Evolutionary conservation across 2,797 vertebrate genomes (phyloP), one percentile per base, ranked within the genome.

Genomic region (Schizothorax lantsangensis): DNA sequence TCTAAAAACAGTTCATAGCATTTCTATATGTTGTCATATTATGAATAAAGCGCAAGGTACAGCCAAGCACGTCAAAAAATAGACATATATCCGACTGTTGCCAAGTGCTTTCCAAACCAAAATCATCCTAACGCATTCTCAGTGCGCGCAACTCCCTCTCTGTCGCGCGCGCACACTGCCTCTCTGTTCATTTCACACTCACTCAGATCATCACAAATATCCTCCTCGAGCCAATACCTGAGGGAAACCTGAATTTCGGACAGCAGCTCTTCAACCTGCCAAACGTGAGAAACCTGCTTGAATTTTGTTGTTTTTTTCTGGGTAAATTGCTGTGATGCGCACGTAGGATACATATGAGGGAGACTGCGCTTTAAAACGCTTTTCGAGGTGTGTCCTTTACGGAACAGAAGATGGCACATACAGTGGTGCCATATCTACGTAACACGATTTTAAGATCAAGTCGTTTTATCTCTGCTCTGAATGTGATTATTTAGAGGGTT

Each of bases 231-330:
- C 75, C 64, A 89, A 78, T 90, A 89, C 49, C 82, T 85, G 88
- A 92, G 91, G 89, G 87, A 90, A 89, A 90, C 85, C 47, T 74
- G 75, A 73, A 11, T 82, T 84, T 43, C 12, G 84, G 33, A 84
- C 79, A 88, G 89, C 92, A 89, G 91, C 91, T 92, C 91, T 87
- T 89, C 83, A 73, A 79, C 85, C 84, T 81, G 71, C 90, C 91
- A 30, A 83, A 74, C 90, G 85, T 45, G 89, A 92, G 90, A 91
- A 87, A 92, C 88, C 84, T 83, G 86, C 38, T 85, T 62, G 5
- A 52, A 26, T 30, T 71, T 90, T 78, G 45, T n/a, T 62, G 38
- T 82, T 59, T 38, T 8, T 40, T 8, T 40, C 38, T 40, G 38
- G 36, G 38, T 94, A 94, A 33, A 91, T 33, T 80, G 81, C 80